Evolutionary conservation across 2,113 vertebrate species (phyloP).

Genomic region (Scytalopus superciliaris): DNA sequence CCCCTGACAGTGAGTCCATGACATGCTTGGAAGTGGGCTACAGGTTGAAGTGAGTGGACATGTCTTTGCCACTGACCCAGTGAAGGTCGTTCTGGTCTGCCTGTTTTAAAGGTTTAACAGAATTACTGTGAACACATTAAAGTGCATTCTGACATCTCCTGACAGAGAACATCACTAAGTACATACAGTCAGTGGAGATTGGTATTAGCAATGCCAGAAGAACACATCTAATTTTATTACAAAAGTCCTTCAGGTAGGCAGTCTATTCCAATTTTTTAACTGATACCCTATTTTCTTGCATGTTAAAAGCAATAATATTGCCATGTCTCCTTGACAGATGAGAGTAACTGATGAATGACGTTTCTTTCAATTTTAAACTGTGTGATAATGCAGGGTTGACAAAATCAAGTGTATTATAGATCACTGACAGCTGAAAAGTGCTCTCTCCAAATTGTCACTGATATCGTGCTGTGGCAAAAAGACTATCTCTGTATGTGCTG

Average conservation of each 20-base stretch:
- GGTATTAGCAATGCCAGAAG: neutral
- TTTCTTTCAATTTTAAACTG: neutral
- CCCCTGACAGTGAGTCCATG: neutral
- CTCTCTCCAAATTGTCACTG: neutral
- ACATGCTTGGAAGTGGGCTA: neutral
- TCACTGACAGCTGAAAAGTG: neutral
- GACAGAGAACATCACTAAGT: neutral
- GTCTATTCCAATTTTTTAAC: neutral
- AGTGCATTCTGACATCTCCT: neutral
- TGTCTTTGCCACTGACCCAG: neutral
- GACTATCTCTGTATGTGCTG: neutral
- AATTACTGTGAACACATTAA: neutral
- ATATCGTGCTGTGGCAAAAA: rapidly evolving
- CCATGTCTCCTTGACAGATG: neutral
- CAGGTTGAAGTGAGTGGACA: neutral
- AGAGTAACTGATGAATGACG: neutral
- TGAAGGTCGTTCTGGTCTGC: neutral
- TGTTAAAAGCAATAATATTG: neutral
- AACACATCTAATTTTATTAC: neutral
- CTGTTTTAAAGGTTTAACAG: neutral
- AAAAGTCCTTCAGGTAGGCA: neutral
- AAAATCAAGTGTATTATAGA: neutral
- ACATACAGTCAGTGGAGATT: neutral
- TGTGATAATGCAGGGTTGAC: neutral
- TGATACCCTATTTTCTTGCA: neutral